Evolutionary conservation across 37 sponge, comb jelly and placozoan species (phyloP), one percentile per base, ranked within the genome.

Genomic region (Theonella swinhoei): DNA sequence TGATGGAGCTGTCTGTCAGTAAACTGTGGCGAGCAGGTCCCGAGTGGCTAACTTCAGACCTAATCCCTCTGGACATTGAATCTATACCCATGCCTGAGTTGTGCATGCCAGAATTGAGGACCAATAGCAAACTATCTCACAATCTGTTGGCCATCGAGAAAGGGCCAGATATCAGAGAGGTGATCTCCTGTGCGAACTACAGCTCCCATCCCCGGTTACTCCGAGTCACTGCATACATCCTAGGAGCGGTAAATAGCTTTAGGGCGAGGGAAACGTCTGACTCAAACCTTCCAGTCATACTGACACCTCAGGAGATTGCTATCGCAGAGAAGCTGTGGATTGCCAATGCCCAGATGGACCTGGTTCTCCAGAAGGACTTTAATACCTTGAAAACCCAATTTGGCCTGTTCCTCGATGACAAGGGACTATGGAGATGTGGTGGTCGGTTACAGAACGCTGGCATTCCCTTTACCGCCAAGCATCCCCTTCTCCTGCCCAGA

Each of bases 21-120:
- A 74, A 80, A 22, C 26, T 87, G 81, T 87, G 87, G 87, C 54
- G 75, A 63, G 35, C 26, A 4, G 87, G 87, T 58, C 87, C 68
- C 26, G 73, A 79, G 64, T 86, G 85, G 78, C 85, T 85, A 3
- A 9, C 1, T 25, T 20, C 31, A 24, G 66, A 75, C 54, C 36
- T 68, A 63, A 9, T 62, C 41, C 1, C 26, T n/a, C 25, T 39
- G n/a, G 70, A 72, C 36, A 42, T 80, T 35, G 81, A 80, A 24
- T 11, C 64, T 4, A 3, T 0, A 1, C 23, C 54, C n/a, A 84
- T 84, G 76, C 84, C 76, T 62, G 76, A 66, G 59, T 38, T 25
- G 25, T 84, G 84, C 61, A 47, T 35, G 22, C 68, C 24, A 42
- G 76, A 84, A 68, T 54, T 84, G 68, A 75, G 43, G 37, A 1